A percentile compares a stretch with the other conserved stretches of the same genome.
These are phyloP conservation scores for Chiloscyllium plagiosum DNA, from an alignment of 2,113 vertebrate species.

Conservation along the genomic window DNA sequence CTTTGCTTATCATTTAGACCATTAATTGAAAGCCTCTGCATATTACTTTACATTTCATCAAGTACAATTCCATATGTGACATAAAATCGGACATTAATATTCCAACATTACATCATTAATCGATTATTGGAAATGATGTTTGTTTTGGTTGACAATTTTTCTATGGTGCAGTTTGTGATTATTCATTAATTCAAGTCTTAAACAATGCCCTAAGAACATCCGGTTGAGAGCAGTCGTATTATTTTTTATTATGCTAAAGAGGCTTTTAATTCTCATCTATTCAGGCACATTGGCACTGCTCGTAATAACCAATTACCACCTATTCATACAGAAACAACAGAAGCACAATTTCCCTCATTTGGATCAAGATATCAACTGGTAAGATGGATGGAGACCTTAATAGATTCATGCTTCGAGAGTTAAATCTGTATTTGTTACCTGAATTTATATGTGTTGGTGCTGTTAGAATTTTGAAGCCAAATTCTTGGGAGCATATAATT, in stretches of 20 bases:
- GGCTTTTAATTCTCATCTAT: slow-evolving; percentile 23
- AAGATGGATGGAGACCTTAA: slow-evolving; percentile 42
- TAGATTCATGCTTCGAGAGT: not conserved
- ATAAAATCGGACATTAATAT: not conserved
- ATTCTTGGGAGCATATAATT: not conserved
- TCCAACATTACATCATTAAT: not conserved
- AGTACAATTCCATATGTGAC: not conserved
- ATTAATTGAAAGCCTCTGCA: not conserved
- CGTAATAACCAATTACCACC: slow-evolving; percentile 57
- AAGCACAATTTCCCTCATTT: slow-evolving; percentile 47
- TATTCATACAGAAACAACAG: slow-evolving; percentile 52
- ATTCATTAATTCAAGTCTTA: not conserved
- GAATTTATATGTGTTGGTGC: not conserved
- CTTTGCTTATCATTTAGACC: not conserved
- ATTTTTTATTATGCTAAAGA: not conserved
- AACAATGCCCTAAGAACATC: not conserved
- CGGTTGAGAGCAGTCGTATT: not conserved
- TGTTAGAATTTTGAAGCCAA: not conserved
- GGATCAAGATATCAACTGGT: slow-evolving; percentile 53
- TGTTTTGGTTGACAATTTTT: not conserved
- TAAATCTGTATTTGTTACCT: not conserved
- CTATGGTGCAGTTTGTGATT: not conserved
- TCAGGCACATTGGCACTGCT: slow-evolving; percentile 52
- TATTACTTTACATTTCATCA: not conserved
- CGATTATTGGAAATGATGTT: not conserved